Base-by-base conservation (phyloP, 2,888 invertebrate genomes). In the Ligdia adustata region DNA sequence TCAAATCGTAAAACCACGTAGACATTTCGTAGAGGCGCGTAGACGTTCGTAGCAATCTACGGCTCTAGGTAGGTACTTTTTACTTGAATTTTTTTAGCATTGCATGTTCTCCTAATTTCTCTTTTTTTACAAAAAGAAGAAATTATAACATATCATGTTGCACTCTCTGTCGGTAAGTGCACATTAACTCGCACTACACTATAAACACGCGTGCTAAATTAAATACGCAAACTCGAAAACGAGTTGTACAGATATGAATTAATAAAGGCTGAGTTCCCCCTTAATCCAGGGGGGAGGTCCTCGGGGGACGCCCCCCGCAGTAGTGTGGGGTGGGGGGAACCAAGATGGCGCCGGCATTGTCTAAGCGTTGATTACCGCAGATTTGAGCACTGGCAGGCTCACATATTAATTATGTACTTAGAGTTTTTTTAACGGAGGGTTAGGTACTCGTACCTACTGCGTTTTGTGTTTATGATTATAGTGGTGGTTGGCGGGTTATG, bases 321-420 rank as follows among this genome's bases (percentile, higher is more conserved):
- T n/a, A n/a, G 48, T 20, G 43, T 28, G 43, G 52, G 57, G 64
- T 66, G 62, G 61, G 59, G 57, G 68, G 66, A 60, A 56, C 66
- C 86, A 87, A 84, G 75, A 87, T 87, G 87, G 87, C 87, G 74
- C 80, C 75, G 78, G 77, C 73, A 82, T 86, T 87, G 88, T 86
- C 87, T 88, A 79, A 83, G 75, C 75, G 75, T 80, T 86, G 87
- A 86, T 88, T 86, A 87, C 78, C 76, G 83, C 77, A 71, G 79
- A 80, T 82, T 81, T 78, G 77, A 79, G 82, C 81, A 80, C 75
- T 72, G 76, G 66, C 74, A 66, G 31, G 79, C 76, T 79, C 81
- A 86, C 84, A 85, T 87, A 84, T 86, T 89, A 88, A 89, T 88
- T 88, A 89, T 88, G 78, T 88, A 81, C 82, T 83, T 76, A 80